Base-by-base conservation (phyloP, 2,797 vertebrate genomes). In the Phoeniculus purpureus region DNA sequence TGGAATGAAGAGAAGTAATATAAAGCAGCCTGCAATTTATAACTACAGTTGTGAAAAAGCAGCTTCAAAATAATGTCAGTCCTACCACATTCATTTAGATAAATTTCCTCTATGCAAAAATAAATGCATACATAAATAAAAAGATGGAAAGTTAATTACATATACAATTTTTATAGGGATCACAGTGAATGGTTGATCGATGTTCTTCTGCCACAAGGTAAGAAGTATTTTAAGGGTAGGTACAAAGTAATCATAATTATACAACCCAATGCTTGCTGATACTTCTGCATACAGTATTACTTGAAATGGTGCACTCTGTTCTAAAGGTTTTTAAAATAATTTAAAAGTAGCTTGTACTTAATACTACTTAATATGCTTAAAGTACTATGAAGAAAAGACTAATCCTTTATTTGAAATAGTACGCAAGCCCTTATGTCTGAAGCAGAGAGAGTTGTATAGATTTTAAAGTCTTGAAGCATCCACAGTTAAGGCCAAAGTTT, bases 151-250 rank as follows among this genome's bases (percentile, higher is more conserved):
- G 67, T 84, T 96, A 93, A 95, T 81, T 90, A 66, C 64, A 54
- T 58, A 26, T 79, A 23, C 9, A n/a, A 74, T 92, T 90, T 94
- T 92, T 92, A 25, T 80, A 99, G 99, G 96, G 99, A 99, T 95
- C 99, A 99, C 73, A 98, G 98, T 80, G 99, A 99, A 97, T 99
- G 99, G 99, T 97, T 99, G 92, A 98, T 99, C 95, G 99, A 99
- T 96, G 99, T 99, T 81, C 99, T 99, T 77, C 98, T 99, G 78
- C 99, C 99, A 34, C 99, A 99, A 99, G 99, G 99, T 99, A 98
- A 98, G 98, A 89, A 64, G 83, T 93, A 71, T 82, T 95, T 94
- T 81, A 94, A 95, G 87, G 80, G 75, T 95, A 91, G 94, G 90
- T 95, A 83, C 85, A 92, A 89, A 85, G 29, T 87, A 81, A 88